Evolutionary conservation across 2,113 vertebrate species (phyloP).

Genomic region (Gallinago jamesoni): DNA sequence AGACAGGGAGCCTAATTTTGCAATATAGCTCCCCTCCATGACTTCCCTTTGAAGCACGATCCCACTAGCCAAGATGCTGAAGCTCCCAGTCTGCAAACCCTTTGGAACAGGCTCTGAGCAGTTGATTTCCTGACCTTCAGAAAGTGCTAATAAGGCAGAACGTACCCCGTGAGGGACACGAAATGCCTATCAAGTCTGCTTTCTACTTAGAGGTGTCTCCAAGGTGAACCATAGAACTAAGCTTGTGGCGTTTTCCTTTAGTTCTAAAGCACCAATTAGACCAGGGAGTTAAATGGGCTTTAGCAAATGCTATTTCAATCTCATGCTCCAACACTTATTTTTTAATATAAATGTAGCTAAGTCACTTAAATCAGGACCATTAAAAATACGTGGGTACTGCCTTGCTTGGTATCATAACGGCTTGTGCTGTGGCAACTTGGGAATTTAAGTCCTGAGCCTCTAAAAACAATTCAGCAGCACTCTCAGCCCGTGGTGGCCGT

Average conservation of each 20-base stretch:
- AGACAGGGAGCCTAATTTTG: neutral
- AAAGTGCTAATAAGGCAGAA: neutral
- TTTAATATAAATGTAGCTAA: neutral
- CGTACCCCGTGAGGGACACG: neutral
- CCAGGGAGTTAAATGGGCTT: neutral
- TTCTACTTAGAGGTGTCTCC: neutral
- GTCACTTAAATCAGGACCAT: neutral
- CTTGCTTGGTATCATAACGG: neutral
- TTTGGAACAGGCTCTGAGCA: neutral
- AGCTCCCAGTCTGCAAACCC: neutral
- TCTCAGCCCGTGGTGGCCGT: neutral
- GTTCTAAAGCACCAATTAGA: neutral
- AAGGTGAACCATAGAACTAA: neutral
- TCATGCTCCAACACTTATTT: neutral
- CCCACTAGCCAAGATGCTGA: neutral
- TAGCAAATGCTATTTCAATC: neutral
- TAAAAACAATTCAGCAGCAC: neutral
- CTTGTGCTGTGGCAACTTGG: neutral
- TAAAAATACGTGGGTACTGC: neutral
- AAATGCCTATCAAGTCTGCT: neutral
- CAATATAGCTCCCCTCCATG: fast-evolving
- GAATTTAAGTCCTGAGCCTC: neutral
- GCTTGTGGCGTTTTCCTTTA: neutral
- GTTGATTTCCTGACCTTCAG: neutral
- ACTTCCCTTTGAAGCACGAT: neutral